Base-by-base conservation (phyloP, 2,888 invertebrate species). In the Lasius platythorax region DNA sequence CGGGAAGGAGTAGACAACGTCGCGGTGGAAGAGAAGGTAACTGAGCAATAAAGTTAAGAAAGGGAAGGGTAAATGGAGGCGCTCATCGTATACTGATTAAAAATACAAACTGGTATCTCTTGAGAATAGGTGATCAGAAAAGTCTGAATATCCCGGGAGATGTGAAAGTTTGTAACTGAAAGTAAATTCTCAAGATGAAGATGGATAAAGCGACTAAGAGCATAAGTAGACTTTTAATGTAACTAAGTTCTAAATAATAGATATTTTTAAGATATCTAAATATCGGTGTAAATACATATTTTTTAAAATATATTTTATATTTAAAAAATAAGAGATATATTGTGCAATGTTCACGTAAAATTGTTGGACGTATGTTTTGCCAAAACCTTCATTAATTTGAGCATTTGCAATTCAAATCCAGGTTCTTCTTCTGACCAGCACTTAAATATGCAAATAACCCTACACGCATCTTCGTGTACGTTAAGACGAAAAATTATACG, bases 41-140 rank as follows among this genome's bases (percentile, higher is more conserved):
- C 43, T 58, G 67, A 58, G 61, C 64, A 66, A 70, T 74, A 83
- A 76, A 83, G 67, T 67, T 67, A 58, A 75, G 70, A 85, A 74
- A 53, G 40, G 43, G 74, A 70, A 53, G 79, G 84, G 67, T 33
- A 58, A 70, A 84, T 74, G 64, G 82, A 43, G 30, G 23, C 64
- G 64, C 72, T 81, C 72, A 82, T 82, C 64, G 74, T 75, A 74
- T 82, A 75, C 70, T 87, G 85, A 88, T 88, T 88, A 88, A 88
- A 88, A 88, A 88, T 88, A 87, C 87, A 85, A 85, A 87, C 87
- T 75, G 85, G 83, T 81, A 85, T 87, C 83, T 85, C 83, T 37
- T n/a, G 73, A 74, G 82, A 53, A 61, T 81, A 81, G 61, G 61
- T 50, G 79, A 81, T 81, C 73, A 81, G 79, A 81, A 81, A 81